Conservation (phyloP, 2,113 vertebrate species). For the Camelus bactrianus region DNA sequence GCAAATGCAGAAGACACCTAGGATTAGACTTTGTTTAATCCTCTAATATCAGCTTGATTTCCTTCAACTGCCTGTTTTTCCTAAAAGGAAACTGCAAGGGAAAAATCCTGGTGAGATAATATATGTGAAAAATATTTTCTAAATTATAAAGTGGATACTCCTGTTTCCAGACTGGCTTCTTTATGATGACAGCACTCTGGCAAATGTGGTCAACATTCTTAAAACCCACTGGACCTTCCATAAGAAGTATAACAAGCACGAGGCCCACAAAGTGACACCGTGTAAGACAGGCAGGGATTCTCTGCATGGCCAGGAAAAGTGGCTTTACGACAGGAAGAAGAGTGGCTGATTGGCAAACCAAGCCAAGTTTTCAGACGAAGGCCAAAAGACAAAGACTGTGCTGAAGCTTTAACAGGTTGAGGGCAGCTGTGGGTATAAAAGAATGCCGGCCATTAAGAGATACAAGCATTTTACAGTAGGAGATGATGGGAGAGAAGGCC, state of each 20-base stretch:
- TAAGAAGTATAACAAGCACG: background rate
- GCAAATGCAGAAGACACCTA: background rate
- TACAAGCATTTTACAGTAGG: background rate
- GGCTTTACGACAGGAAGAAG: background rate
- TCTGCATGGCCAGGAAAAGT: background rate
- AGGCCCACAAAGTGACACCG: background rate
- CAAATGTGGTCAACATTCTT: background rate
- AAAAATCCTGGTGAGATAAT: background rate
- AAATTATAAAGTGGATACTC: constrained; percentile 22
- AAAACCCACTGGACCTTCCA: background rate
- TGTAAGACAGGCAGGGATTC: background rate
- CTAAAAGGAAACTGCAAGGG: background rate
- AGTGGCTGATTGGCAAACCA: background rate
- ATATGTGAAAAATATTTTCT: constrained; percentile 2
- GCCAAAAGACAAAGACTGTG: background rate
- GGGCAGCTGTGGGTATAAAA: background rate
- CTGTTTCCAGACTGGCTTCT: constrained; percentile 27
- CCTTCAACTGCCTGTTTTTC: background rate
- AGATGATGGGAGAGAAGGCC: background rate
- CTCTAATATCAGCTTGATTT: background rate
- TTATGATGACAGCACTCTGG: background rate
- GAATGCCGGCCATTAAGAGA: background rate
- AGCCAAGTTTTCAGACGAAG: background rate
- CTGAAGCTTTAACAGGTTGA: background rate
- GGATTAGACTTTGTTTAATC: background rate